phyloP scores from a whole-genome alignment of 2,888 invertebrate genomes.

The Fragum whitleyi region DNA sequence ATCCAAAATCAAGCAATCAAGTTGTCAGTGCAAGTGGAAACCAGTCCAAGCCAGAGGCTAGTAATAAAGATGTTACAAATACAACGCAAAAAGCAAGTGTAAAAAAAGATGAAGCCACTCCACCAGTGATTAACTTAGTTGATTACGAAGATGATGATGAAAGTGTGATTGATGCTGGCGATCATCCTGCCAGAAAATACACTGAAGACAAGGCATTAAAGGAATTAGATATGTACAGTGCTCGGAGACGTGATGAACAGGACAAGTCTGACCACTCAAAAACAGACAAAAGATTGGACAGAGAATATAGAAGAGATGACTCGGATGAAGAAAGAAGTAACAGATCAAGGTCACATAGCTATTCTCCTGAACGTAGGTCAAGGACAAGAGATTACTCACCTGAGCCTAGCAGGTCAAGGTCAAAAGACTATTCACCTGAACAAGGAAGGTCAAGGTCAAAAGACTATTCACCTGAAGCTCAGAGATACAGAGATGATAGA shows the following conservation, averaged over 20 bases:
- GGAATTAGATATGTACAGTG: constrained; percentile 48
- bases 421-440: not conserved
- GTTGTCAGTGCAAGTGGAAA: not conserved
- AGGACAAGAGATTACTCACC: not conserved
- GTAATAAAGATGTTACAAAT: no score
- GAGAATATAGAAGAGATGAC: not conserved
- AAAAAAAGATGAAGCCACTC: not conserved
- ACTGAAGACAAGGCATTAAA: constrained; percentile 45
- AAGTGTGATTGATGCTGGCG: not conserved
- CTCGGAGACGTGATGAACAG: not conserved
- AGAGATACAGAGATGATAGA: not conserved
- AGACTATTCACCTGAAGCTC: no score
- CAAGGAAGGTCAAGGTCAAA: not conserved
- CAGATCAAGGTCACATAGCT: not conserved
- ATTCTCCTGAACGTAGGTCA: not conserved
- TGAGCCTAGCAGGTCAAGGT: not conserved
- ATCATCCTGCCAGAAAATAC: not conserved
- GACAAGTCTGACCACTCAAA: not conserved
- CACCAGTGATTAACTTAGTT: constrained; percentile 4
- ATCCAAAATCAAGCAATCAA: not conserved
- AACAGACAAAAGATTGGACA: not conserved
- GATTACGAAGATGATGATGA: constrained; percentile 28
- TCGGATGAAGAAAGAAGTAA: not conserved
- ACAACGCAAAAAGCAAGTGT: not conserved
- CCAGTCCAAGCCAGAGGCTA: not conserved